A percentile compares a stretch with the other conserved stretches of the same genome.
Evolutionary conservation across 2,113 vertebrate genomes (phyloP).

Genomic region (Sinocyclocheilus rhinocerous): DNA sequence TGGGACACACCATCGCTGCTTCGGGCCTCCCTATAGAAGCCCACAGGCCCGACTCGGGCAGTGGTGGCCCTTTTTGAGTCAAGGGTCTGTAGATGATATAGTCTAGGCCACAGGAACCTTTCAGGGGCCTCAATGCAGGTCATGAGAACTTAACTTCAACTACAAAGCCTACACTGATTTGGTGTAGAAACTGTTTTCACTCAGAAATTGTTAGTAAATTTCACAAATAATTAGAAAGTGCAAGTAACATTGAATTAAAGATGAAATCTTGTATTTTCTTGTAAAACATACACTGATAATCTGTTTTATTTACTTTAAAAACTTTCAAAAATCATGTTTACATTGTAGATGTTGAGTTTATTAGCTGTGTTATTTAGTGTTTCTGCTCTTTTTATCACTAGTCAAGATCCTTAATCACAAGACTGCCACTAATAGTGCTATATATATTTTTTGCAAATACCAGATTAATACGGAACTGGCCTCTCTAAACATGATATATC

Average conservation of each 20-base stretch:
- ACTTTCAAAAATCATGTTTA: too few species aligned
- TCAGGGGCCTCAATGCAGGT: background rate
- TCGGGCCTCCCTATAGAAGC: conserved; percentile 45
- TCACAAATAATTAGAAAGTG: too few species aligned
- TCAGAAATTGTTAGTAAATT: too few species aligned
- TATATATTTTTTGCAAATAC: background rate
- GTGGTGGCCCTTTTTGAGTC: background rate
- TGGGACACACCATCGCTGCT: conserved; percentile 55
- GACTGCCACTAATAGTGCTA: background rate
- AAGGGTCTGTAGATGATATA: background rate
- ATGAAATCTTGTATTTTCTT: too few species aligned
- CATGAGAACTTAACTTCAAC: background rate
- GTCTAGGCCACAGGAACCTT: background rate
- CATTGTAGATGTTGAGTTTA: background rate
- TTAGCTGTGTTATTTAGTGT: conserved; percentile 7
- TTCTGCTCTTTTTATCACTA: background rate
- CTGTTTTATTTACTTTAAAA: too few species aligned
- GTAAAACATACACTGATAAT: too few species aligned
- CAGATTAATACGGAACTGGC: background rate
- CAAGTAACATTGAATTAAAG: too few species aligned
- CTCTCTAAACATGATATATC: conserved; percentile 1
- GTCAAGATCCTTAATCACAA: background rate
- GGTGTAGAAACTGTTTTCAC: too few species aligned
- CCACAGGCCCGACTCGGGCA: background rate
- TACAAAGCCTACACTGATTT: too few species aligned